These are phyloP conservation scores for Drosophila neutralis DNA, from an alignment of 2,888 invertebrate genomes.

Conservation along the genomic window DNA sequence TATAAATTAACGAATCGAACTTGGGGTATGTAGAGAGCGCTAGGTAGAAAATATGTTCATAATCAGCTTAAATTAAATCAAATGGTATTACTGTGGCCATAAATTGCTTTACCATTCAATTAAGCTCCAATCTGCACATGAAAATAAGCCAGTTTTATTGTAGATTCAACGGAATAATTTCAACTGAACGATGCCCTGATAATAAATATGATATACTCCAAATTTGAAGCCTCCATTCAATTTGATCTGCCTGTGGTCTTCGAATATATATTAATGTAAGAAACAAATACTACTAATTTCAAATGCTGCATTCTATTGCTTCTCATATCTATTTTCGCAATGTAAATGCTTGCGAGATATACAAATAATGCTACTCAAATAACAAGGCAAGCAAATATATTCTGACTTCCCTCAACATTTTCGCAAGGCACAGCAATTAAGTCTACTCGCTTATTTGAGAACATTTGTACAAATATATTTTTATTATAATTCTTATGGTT, in stretches of 20 bases:
- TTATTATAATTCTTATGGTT: neutral
- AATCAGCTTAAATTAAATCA: constrained; percentile 49
- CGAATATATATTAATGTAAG: neutral
- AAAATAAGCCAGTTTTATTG: constrained; percentile 19
- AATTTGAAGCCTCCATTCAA: neutral
- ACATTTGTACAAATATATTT: constrained; percentile 16
- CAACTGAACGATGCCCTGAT: neutral
- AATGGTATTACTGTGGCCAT: constrained; percentile 20
- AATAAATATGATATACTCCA: neutral
- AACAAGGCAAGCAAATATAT: neutral
- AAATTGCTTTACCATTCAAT: constrained; percentile 39
- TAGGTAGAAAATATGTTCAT: constrained; percentile 16
- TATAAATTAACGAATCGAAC: neutral
- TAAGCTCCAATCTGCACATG: constrained; percentile 13
- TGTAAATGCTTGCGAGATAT: neutral
- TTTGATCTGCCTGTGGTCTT: neutral
- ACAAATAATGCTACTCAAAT: neutral
- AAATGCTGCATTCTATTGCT: neutral
- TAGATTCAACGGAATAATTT: constrained; percentile 12
- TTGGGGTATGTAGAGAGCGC: neutral
- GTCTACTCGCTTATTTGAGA: constrained; percentile 33
- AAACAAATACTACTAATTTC: neutral
- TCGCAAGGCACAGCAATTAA: constrained; percentile 19
- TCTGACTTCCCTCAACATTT: neutral
- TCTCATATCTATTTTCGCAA: neutral